These are phyloP conservation scores for Rhabdophis nuchalis DNA, from an alignment of 2,797 vertebrate genomes.

Conservation along the genomic window DNA sequence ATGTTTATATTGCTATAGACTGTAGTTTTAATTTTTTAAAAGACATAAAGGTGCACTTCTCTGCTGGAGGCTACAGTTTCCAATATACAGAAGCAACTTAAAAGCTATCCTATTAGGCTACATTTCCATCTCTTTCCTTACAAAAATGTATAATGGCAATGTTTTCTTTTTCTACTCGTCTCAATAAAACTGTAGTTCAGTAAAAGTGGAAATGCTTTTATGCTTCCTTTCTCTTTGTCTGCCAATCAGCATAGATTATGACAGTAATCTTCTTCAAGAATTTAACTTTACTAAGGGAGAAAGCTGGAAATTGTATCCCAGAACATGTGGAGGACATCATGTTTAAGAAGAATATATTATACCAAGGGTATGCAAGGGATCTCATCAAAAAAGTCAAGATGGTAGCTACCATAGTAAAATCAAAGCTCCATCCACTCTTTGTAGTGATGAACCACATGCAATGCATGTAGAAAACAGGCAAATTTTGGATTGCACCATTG, in stretches of 20 bases:
- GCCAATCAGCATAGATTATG: not conserved
- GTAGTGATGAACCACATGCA: not conserved
- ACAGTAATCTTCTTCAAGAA: not conserved
- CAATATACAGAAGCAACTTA: not conserved
- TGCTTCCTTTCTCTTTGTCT: not conserved
- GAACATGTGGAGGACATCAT: not conserved
- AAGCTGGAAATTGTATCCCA: not conserved
- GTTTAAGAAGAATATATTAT: not conserved
- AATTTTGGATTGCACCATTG: not conserved
- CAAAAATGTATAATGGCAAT: not conserved
- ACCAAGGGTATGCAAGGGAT: not conserved
- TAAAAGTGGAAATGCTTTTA: not conserved
- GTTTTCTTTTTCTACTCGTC: not conserved
- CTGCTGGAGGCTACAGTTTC: not conserved
- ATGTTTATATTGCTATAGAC: not conserved
- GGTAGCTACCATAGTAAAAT: not conserved
- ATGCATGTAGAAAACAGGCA: not conserved
- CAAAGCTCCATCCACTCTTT: not conserved
- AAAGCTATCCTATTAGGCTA: conserved; percentile 9
- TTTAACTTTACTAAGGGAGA: not conserved
- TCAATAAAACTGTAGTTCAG: not conserved
- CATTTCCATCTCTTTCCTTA: not conserved
- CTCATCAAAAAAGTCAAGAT: not conserved
- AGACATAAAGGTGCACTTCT: not conserved
- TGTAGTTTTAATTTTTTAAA: conserved; percentile 34